Evolutionary conservation across 2,888 invertebrate species (phyloP), one percentile per base, ranked within the genome.

Genomic region (Caenorhabditis sp.): DNA sequence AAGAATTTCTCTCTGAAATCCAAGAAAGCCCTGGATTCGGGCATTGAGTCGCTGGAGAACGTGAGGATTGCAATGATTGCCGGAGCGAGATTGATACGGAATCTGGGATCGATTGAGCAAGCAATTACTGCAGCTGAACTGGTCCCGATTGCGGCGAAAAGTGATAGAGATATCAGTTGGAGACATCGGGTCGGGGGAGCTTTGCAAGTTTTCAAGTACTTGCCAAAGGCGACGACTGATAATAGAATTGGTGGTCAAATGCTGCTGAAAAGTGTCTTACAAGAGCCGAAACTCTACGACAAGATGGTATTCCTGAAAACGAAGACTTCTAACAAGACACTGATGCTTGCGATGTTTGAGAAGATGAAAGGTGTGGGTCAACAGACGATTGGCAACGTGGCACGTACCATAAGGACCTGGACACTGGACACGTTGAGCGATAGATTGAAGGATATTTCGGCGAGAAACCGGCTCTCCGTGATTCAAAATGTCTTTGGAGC

Each of bases 21-120:
- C n/a, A n/a, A n/a, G n/a, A 65, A 51, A n/a, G 0, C 4, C 11
- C 18, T 18, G 47, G 6, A 55, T 22, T 11, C 35, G 26, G 11
- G 13, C 32, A 53, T 67, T 32, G 44, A 26, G 22, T 50, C 32
- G 4, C 11, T 56, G 18, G 68, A 68, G 44, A 20, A 20, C 2
- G 18, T 56, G 15, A 40, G 47, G 22, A 44, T 26, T 11, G 56
- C 68, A 8, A 13, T 68, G 11, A 20, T 47, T 2, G 44, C 56
- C 18, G 68, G 68, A 8, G 56, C 68, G 1, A 13, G 68, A 28
- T 20, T 68, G 2, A 22, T 56, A 28, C 32, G 47, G 13, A 56
- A 44, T 22, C 32, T 68, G 8, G 56, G 47, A 13, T 68, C 56
- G 13, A 18, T 15, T 5, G 20, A 68, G 15, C 5, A 6, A 5